These are phyloP conservation scores for Nezara viridula DNA, from an alignment of 2,888 invertebrate species.

Conservation along the genomic window DNA sequence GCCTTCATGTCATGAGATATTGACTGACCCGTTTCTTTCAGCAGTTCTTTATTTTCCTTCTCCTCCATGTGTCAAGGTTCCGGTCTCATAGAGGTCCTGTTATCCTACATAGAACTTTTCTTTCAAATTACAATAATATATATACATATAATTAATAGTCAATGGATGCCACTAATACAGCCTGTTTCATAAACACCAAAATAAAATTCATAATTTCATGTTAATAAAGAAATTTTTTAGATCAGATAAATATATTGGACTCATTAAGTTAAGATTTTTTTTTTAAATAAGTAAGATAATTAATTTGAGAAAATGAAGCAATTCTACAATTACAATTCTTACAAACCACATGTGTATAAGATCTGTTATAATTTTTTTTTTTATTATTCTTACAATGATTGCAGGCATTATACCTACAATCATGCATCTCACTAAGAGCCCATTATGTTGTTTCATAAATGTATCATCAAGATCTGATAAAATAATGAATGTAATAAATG, in stretches of 20 bases:
- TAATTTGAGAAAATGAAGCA: neutral
- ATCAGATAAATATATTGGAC: neutral
- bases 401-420: neutral
- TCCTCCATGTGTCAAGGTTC: too few relatives aligned
- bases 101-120: too few relatives aligned
- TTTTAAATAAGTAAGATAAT: neutral
- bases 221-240: neutral
- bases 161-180: neutral
- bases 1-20: too few relatives aligned
- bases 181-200: neutral
- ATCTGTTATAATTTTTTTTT: neutral
- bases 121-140: too few relatives aligned
- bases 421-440: too few relatives aligned
- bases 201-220: neutral
- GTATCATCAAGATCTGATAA: neutral
- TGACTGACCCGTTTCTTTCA: too few relatives aligned
- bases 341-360: neutral
- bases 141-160: too few relatives aligned
- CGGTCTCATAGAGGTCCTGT: too few relatives aligned
- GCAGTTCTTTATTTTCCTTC: too few relatives aligned
- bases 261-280: neutral
- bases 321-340: too few relatives aligned
- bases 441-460: too few relatives aligned
- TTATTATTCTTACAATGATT: neutral
- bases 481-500: neutral